Base-by-base conservation (phyloP, 2,113 vertebrate genomes). In the Pollimyrus isidori region DNA sequence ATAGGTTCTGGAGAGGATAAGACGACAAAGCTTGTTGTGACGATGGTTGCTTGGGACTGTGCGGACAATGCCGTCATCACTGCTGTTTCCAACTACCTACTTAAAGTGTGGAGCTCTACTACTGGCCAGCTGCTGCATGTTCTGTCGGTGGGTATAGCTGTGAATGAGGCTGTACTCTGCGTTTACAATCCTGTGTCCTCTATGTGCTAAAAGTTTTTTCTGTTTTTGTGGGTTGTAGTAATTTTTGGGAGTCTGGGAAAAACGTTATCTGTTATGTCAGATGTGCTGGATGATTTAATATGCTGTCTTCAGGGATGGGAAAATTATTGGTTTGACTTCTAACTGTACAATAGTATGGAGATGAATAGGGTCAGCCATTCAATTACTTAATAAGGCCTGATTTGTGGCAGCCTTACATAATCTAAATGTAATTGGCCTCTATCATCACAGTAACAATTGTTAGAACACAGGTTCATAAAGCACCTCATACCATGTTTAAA, bases 1-100 rank as follows among this genome's bases (percentile, higher is more conserved):
- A 89, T 94, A 49, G 88, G 92, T 23, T 96, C 94, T 89, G 95
- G 94, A 5, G 98, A 99, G 90, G 98, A 99, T 93, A 99, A 99
- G 93, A 94, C 96, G 62, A 96, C 96, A 73, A 99, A 99, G 92
- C 95, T 99, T 92, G 97, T 98, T 92, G 98, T 99, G 86, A 99
- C 98, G 23, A 99, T 99, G 98, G 98, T 99, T 65, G 97, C 97
- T 21, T 99, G 98, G 98, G 98, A 99, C 94, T 97, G 97, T 10
- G 95, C 94, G 0, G 98, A 99, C 62, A 93, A 93, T 87, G 97
- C 96, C 0, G 96, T 99, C 93, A 97, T 99, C 94, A 99, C 98
- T 35, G 98, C 98, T 15, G 98, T 99, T 90, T 98, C 98, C 88
- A 99, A 99, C 92, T 98, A 97, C 91, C 96, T 98, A 90, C 96